phyloP scores from a whole-genome alignment of 1,140 invertebrate genomes.

The Drosophila asahinai region DNA sequence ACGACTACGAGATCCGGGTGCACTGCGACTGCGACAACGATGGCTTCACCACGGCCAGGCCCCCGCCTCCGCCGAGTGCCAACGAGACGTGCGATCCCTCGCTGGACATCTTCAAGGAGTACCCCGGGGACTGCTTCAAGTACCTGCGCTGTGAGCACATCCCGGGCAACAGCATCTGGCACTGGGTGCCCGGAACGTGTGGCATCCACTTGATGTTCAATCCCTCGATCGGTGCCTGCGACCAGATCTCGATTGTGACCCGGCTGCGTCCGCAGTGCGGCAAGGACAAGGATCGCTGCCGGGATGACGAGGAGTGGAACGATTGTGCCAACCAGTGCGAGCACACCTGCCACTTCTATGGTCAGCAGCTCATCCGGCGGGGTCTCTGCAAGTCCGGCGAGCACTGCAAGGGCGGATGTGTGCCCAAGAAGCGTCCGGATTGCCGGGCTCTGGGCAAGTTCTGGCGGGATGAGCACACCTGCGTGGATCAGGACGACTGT shows the following conservation, averaged over 20 bases:
- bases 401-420: conserved; percentile 80
- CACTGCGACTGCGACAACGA: conserved; percentile 88
- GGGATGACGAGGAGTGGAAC: conserved; percentile 85
- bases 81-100: conserved; percentile 20
- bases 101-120: conserved; percentile 76
- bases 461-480: conserved; percentile 89
- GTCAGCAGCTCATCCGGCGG: conserved; percentile 55
- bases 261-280: background rate
- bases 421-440: conserved; percentile 71
- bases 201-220: conserved; percentile 88
- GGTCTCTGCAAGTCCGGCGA: conserved; percentile 69
- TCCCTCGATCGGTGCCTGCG: conserved; percentile 87
- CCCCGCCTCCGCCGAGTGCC: conserved; percentile 24
- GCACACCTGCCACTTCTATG: conserved; percentile 87
- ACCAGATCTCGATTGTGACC: conserved; percentile 87
- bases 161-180: conserved; percentile 11
- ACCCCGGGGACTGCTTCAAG: conserved; percentile 87
- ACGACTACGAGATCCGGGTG: conserved; percentile 91
- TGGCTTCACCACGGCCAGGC: background rate
- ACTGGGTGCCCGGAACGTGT: conserved; percentile 83
- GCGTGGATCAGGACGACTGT: conserved; percentile 89
- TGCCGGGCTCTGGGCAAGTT: conserved; percentile 68
- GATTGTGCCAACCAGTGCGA: conserved; percentile 88
- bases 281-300: conserved; percentile 77
- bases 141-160: conserved; percentile 88